Percentiles rank a stretch among this genome's conserved stretches.
Conservation (phyloP, 2,888 invertebrate genomes). For the Drymonia ruficornis region DNA sequence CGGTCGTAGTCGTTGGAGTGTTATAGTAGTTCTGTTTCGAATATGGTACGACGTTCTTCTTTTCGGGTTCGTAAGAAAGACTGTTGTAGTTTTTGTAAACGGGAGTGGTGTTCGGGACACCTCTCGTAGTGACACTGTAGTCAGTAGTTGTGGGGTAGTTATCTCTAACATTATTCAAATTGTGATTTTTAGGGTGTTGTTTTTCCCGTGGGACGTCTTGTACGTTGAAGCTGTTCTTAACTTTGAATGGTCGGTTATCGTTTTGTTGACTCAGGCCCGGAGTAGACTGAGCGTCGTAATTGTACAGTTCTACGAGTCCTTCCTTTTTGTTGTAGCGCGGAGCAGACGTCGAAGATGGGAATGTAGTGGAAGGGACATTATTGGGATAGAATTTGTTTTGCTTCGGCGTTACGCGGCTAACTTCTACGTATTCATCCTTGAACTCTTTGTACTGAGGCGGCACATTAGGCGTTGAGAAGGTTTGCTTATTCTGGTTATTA, state of each 20-base stretch:
- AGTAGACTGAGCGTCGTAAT: slow-evolving; percentile 74
- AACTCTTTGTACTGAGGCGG: slow-evolving; percentile 71
- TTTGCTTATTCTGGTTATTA: slow-evolving; percentile 51
- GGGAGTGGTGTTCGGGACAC: slow-evolving; percentile 58
- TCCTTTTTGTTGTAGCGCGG: slow-evolving; percentile 71
- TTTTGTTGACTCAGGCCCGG: slow-evolving; percentile 61
- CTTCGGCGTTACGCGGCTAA: slow-evolving; percentile 73
- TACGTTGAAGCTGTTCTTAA: slow-evolving; percentile 69
- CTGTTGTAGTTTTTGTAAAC: slow-evolving; percentile 71
- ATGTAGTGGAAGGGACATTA: slow-evolving; percentile 57
- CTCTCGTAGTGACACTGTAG: slow-evolving; percentile 55
- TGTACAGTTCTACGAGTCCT: slow-evolving; percentile 73
- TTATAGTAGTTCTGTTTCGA: slow-evolving; percentile 67
- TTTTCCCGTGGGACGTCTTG: slow-evolving; percentile 56
- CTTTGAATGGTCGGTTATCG: slow-evolving; percentile 65
- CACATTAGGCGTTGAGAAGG: slow-evolving; percentile 53
- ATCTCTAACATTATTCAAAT: slow-evolving; percentile 44
- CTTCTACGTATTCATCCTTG: slow-evolving; percentile 78
- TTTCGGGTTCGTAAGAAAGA: slow-evolving; percentile 72
- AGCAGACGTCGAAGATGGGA: slow-evolving; percentile 53
- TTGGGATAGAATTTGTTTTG: slow-evolving; percentile 59
- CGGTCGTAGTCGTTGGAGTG: slow-evolving; percentile 58
- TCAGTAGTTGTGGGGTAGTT: slow-evolving; percentile 34
- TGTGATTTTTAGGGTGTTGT: slow-evolving; percentile 57
- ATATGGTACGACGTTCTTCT: slow-evolving; percentile 65